phyloP scores from a whole-genome alignment of 2,113 vertebrate genomes.

The Ursus arctos region DNA sequence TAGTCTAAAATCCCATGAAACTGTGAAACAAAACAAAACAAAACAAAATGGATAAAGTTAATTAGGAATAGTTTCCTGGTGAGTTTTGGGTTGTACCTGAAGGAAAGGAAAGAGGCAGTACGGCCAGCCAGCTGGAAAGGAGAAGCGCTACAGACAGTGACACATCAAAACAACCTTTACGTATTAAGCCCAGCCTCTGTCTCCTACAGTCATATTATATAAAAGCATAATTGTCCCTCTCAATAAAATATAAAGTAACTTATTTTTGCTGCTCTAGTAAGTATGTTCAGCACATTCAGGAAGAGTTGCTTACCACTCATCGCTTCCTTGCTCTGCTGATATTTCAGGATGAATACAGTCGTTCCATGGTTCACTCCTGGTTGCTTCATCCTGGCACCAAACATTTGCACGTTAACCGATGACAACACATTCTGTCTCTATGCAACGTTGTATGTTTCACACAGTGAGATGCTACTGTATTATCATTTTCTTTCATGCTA shows the following conservation, averaged over 20 bases:
- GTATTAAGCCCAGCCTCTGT: background rate
- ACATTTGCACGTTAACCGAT: conserved; percentile 30
- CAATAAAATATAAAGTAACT: conserved; percentile 40
- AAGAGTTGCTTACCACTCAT: background rate
- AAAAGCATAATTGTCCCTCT: background rate
- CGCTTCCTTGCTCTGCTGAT: background rate
- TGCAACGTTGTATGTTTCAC: background rate
- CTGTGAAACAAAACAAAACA: background rate
- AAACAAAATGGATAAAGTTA: conserved; percentile 47
- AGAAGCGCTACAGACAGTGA: background rate
- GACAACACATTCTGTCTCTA: background rate
- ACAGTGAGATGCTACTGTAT: conserved; percentile 48
- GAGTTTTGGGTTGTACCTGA: background rate
- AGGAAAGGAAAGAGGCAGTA: background rate
- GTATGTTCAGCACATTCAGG: background rate
- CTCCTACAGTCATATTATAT: background rate
- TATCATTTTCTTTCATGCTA: conserved; percentile 20
- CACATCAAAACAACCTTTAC: conserved; percentile 15
- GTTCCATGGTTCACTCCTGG: conserved; percentile 25
- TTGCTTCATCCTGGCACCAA: background rate
- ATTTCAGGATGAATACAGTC: conserved; percentile 47
- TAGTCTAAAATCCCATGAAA: conserved; percentile 32
- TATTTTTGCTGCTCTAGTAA: conserved; percentile 55
- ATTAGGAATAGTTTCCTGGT: conserved; percentile 58
- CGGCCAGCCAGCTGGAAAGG: conserved; percentile 30